Evolutionary conservation across 2,113 vertebrate species (phyloP), one percentile per base, ranked within the genome.

Genomic region (Neopipo cinnamomea): DNA sequence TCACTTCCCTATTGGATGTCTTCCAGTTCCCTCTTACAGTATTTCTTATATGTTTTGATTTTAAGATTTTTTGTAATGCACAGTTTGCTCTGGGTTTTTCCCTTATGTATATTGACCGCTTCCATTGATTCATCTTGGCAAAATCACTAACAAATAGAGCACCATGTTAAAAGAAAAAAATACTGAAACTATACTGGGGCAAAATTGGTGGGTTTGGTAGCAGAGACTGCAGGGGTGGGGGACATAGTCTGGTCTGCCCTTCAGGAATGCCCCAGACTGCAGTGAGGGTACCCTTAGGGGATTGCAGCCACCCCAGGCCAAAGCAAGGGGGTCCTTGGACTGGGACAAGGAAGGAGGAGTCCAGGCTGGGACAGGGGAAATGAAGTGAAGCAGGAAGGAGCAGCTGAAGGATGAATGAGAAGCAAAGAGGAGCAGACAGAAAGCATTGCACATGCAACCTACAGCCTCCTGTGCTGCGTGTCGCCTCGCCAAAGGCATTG

Each of bases 401-500:
- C 5, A 9, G 25, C 8, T 28, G 21, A 14, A 71, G 33, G 50
- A 31, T 11, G 27, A 10, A 24, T 2, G 62, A 31, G 85, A 42
- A 42, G 30, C 0, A 1, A 55, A 39, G 30, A 67, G 30, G 15
- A 41, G 58, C n/a, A 15, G 58, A 2, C 14, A n/a, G 65, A 44
- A 39, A n/a, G 31, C 11, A 7, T 4, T 11, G 65, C n/a, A 4
- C 16, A 1, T 6, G 2, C 11, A 44, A 4, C 30, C 8, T 18
- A 1, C 9, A 7, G 50, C 35, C 47, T 35, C 15, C 53, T 28
- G 3, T 6, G 66, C 27, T 59, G 39, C 49, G 39, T 41, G 19
- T 46, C 0, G 2, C 63, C 56, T 76, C 1, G 0, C n/a, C 24
- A 3, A 10, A 35, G 65, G 39, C 2, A 0, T 13, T 49, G 74